These are phyloP conservation scores for Oedothorax gibbosus DNA, from an alignment of 1,140 invertebrate genomes.

Conservation along the genomic window DNA sequence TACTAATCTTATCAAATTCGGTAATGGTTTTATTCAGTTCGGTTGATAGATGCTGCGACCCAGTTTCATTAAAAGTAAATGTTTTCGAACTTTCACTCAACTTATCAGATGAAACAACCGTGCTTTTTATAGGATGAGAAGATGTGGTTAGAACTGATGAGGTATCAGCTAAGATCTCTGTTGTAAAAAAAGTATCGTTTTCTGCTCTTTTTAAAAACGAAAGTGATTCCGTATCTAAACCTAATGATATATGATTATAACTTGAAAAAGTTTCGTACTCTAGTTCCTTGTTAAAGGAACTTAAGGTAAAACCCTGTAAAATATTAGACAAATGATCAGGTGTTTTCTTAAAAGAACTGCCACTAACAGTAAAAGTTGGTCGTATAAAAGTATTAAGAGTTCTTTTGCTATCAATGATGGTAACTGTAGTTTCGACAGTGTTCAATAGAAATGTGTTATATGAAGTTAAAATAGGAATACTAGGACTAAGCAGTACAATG, in stretches of 20 bases:
- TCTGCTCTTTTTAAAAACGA: too few species aligned
- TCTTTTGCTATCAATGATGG: slow-evolving; percentile 26
- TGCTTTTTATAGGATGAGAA: too few species aligned
- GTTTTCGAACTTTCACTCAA: too few species aligned
- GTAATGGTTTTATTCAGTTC: too few species aligned
- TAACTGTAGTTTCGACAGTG: slow-evolving; percentile 33
- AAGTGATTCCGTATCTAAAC: slow-evolving; percentile 2
- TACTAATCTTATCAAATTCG: too few species aligned
- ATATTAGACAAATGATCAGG: neutral
- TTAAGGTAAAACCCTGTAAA: neutral
- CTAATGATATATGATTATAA: slow-evolving; percentile 11
- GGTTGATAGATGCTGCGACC: too few species aligned
- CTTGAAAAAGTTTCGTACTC: neutral
- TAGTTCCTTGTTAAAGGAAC: neutral
- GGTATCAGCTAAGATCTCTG: too few species aligned
- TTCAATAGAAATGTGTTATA: slow-evolving; percentile 4
- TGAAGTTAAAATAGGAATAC: neutral
- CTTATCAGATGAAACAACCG: too few species aligned
- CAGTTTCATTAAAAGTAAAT: too few species aligned
- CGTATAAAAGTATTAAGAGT: neutral
- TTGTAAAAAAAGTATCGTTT: too few species aligned
- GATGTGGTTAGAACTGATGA: too few species aligned
- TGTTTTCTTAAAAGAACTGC: neutral
- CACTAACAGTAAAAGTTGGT: slow-evolving; percentile 28
- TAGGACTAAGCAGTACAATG: neutral